Evolutionary conservation across 2,113 vertebrate genomes (phyloP), one percentile per base, ranked within the genome.

Genomic region (Sceloporus tristichus): DNA sequence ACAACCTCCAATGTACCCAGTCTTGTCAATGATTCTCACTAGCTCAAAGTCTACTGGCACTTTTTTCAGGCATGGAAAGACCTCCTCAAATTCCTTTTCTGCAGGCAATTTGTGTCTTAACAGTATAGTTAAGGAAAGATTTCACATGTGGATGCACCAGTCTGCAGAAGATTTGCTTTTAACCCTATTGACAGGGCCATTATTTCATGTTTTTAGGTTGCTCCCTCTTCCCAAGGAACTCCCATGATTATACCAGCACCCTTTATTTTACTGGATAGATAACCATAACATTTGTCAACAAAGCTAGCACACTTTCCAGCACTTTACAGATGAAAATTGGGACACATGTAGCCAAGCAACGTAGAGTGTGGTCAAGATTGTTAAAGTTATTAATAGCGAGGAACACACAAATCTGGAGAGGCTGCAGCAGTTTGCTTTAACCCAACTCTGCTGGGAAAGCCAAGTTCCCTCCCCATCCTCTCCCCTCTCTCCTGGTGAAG

Each of bases 141-240:
- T 85, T 85, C n/a, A 25, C 84, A 42, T 75, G 38, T 77, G 27
- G n/a, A 13, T 85, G 25, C 40, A 42, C 16, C 9, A 29, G 9
- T 21, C 3, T 11, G 19, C 38, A 25, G 25, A 71, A 65, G 40
- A 29, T 65, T 85, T 76, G 73, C 73, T 38, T 29, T 65, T 85
- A 40, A 42, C 56, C 9, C 27, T 75, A n/a, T 42, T 1, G 59
- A 53, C 19, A 48, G 48, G 7, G 48, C 8, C 13, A 38, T 5
- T 16, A 18, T 56, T 66, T 77, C 73, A 74, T 77, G 29, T 85
- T 85, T 85, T 59, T 59, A 85, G 53, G 75, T 27, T 4, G 75
- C 48, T 42, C 73, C 59, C 56, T 74, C 25, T 77, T 77, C 42
- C 59, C 77, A 77, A 85, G 76, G 38, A 85, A 85, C 18, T 25